phyloP scores from a whole-genome alignment of 2,113 vertebrate genomes.

The pig (Sus scrofa) region DNA sequence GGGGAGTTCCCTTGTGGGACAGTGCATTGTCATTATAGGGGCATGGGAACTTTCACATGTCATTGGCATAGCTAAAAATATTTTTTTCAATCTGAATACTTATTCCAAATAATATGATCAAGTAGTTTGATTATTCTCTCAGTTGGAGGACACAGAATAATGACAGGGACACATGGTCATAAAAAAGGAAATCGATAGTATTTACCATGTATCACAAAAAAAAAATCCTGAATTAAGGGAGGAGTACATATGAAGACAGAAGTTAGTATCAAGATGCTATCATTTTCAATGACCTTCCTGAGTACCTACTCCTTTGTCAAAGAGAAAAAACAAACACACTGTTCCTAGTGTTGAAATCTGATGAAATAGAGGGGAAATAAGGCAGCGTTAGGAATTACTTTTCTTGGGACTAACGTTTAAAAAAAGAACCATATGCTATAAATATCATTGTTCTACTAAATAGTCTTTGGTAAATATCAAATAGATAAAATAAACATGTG shows the following conservation, averaged over 20 bases:
- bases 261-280: background rate
- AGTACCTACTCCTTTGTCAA: background rate
- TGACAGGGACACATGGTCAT: background rate
- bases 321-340: background rate
- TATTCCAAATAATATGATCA: background rate
- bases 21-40: no score
- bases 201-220: background rate
- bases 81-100: background rate
- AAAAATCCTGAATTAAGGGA: background rate
- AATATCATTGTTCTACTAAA: background rate
- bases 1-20: no score
- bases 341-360: background rate
- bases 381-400: background rate
- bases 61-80: no score
- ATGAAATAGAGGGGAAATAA: background rate
- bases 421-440: background rate
- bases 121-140: background rate
- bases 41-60: no score
- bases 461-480: background rate
- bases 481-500: background rate
- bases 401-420: background rate
- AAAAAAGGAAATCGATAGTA: background rate
- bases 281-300: background rate
- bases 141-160: background rate
- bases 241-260: background rate